Conservation (phyloP, 2,888 invertebrate genomes). For the Teinopalpus imperialis region DNA sequence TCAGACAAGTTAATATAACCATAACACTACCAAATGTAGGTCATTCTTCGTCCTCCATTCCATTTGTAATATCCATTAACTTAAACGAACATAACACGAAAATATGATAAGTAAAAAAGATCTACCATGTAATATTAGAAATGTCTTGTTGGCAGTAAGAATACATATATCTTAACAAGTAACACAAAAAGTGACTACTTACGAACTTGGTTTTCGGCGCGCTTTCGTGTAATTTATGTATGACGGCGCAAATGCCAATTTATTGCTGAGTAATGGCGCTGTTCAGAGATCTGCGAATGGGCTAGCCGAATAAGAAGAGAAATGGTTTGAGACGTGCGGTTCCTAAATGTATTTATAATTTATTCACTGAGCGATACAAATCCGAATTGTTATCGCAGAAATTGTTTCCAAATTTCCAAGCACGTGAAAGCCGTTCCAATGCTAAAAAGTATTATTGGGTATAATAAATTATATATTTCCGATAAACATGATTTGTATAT, state of each 20-base stretch:
- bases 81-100: background rate
- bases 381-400: conserved; percentile 64
- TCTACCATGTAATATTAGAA: conserved; percentile 15
- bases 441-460: too few species aligned
- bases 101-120: conserved; percentile 1
- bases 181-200: conserved; percentile 66
- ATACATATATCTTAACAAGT: conserved; percentile 37
- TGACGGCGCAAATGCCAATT: conserved; percentile 81
- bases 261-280: conserved; percentile 81
- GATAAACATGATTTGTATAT: too few species aligned
- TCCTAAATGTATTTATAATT: conserved; percentile 80
- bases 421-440: background rate
- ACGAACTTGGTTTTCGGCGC: conserved; percentile 70
- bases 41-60: too few species aligned
- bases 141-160: conserved; percentile 25
- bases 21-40: too few species aligned
- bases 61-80: conserved; percentile 1
- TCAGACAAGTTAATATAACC: too few species aligned
- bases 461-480: background rate
- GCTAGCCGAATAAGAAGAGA: conserved; percentile 78
- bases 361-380: conserved; percentile 74
- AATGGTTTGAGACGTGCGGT: conserved; percentile 72
- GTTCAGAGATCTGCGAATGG: conserved; percentile 80
- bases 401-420: conserved; percentile 37
- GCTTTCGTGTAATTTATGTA: conserved; percentile 77